Evolutionary conservation across 2,113 vertebrate genomes (phyloP).

Genomic region (Calyptomena viridis): DNA sequence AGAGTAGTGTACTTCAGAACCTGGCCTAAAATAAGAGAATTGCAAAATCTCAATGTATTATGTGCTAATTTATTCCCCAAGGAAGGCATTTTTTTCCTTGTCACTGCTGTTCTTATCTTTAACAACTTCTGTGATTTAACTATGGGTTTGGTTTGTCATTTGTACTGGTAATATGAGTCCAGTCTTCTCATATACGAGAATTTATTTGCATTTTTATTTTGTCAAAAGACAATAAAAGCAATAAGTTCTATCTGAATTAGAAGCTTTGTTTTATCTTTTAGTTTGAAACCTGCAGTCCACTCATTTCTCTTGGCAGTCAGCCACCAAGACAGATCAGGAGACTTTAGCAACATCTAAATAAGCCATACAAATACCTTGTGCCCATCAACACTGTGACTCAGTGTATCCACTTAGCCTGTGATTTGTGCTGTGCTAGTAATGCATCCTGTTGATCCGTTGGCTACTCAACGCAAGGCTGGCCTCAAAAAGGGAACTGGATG

Average conservation of each 20-base stretch:
- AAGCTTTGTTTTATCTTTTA: neutral
- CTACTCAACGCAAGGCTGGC: neutral
- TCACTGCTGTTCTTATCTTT: neutral
- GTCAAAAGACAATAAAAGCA: neutral
- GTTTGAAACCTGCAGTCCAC: neutral
- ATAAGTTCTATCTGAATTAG: neutral
- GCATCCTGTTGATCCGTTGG: neutral
- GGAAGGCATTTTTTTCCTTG: neutral
- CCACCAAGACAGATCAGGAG: neutral
- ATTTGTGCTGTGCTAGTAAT: neutral
- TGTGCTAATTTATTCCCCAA: neutral
- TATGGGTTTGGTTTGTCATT: neutral
- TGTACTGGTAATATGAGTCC: neutral
- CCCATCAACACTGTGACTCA: neutral
- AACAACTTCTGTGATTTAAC: neutral
- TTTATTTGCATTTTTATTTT: neutral
- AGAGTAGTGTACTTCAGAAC: neutral
- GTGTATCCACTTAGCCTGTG: neutral
- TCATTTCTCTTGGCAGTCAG: neutral
- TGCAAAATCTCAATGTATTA: neutral
- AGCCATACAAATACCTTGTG: neutral
- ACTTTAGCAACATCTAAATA: neutral
- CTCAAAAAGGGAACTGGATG: neutral
- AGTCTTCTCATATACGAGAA: neutral
- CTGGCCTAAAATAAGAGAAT: neutral